Evolutionary conservation across 2,888 invertebrate species (phyloP), one percentile per base, ranked within the genome.

Genomic region (Idaea dimidiata): DNA sequence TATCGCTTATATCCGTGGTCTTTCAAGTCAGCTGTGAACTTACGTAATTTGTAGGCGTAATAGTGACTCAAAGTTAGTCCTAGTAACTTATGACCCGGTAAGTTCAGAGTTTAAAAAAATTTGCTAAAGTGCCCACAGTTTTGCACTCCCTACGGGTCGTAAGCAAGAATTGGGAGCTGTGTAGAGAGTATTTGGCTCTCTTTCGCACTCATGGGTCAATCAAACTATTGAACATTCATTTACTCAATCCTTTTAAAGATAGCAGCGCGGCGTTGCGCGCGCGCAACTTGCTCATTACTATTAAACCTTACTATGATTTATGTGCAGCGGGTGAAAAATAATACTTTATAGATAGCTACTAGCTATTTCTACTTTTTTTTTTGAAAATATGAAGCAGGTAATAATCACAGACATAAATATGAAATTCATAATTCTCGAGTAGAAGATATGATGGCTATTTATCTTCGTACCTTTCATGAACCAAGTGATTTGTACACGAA

Each of bases 401-500:
- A 43, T 43, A 43, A 43, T 43, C 43, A 43, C 43, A 14, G 43
- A 43, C 43, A 43, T 43, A 43, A 43, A 43, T 43, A 43, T 43
- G 43, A 43, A 43, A 43, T 61, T 57, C 57, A 24, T 55, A 57
- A 62, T 61, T 58, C 61, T 61, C 8, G 43, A 10, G 58, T 16
- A 63, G 62, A 66, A 61, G 64, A 62, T 65, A 59, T 61, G 66
- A 61, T 65, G 59, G 61, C 65, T 65, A 60, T 65, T 62, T 63
- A 72, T 71, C 69, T 70, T 64, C 64, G 64, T 69, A 72, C 75
- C 76, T 75, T 77, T 77, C 73, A 79, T 76, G 76, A 75, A 72
- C 72, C 71, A 69, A 71, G 72, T 71, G 73, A 79, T 78, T 76
- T 77, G 73, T 74, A 76, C 66, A 67, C 70, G 71, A 73, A 74